Evolutionary conservation across 2,797 vertebrate genomes (phyloP).

Genomic region (Heliangelus exortis): DNA sequence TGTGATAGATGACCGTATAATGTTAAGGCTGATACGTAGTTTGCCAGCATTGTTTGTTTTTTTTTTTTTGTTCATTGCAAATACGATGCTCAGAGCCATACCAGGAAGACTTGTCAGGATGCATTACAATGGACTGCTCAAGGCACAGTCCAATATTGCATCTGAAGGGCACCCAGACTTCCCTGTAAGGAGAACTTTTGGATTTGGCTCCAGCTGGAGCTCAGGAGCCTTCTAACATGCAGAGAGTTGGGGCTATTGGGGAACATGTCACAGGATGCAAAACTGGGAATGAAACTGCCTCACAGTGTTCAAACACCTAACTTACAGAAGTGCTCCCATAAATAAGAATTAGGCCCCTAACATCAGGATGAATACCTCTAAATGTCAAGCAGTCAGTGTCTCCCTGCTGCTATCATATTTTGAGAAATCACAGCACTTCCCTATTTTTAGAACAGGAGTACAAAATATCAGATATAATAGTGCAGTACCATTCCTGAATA

Average conservation of each 20-base stretch:
- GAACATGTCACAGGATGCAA: neutral
- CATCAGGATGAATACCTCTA: neutral
- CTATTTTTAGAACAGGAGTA: conserved; percentile 42
- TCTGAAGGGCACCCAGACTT: neutral
- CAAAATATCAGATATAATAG: neutral
- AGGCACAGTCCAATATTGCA: neutral
- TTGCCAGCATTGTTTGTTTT: neutral
- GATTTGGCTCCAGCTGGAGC: neutral
- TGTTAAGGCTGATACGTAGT: neutral
- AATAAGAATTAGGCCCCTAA: neutral
- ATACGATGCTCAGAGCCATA: neutral
- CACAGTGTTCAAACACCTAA: neutral
- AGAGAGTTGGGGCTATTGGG: neutral
- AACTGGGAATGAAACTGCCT: neutral
- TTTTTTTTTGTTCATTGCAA: neutral
- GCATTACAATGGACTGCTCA: neutral
- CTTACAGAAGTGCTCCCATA: neutral
- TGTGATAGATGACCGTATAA: neutral
- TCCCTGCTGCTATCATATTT: neutral
- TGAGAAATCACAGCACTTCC: conserved; percentile 16
- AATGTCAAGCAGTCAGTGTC: conserved; percentile 6
- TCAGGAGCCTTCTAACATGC: neutral
- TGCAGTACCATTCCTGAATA: conserved; percentile 5
- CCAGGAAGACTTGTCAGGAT: neutral
- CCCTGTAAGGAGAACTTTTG: neutral